These are phyloP conservation scores for Tinea trinotella DNA, from an alignment of 2,888 invertebrate species.

Conservation along the genomic window DNA sequence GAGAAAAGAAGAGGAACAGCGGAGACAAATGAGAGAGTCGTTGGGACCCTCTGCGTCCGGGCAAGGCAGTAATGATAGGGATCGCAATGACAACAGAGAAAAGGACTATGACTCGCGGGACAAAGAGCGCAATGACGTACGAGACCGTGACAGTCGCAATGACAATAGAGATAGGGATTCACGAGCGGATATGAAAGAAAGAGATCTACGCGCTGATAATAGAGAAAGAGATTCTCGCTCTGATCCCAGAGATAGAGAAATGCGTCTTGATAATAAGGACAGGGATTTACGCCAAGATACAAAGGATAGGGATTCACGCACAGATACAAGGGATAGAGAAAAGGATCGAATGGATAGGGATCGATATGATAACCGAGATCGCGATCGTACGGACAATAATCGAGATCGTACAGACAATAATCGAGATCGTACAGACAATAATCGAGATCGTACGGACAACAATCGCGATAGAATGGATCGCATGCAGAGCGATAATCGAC, in stretches of 20 bases:
- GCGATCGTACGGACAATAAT: slow-evolving; percentile 36
- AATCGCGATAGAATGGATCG: slow-evolving; percentile 33
- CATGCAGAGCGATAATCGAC: slow-evolving; percentile 33
- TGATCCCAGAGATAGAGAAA: slow-evolving; percentile 21
- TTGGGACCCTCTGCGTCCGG: slow-evolving; percentile 33
- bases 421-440: slow-evolving; percentile 31
- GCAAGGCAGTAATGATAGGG: slow-evolving; percentile 32
- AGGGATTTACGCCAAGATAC: slow-evolving; percentile 14
- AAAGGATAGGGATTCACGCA: slow-evolving; percentile 17
- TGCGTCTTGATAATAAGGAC: slow-evolving; percentile 21
- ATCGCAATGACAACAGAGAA: slow-evolving; percentile 34
- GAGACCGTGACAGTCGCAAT: slow-evolving; percentile 42
- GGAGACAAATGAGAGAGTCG: slow-evolving; percentile 69
- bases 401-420: slow-evolving; percentile 24
- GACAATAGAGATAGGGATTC: slow-evolving; percentile 37
- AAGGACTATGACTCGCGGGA: slow-evolving; percentile 27
- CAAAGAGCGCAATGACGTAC: slow-evolving; percentile 38
- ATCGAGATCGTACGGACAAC: slow-evolving; percentile 23
- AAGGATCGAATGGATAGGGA: neutral
- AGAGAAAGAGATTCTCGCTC: slow-evolving; percentile 23
- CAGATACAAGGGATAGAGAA: slow-evolving; percentile 25
- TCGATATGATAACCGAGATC: slow-evolving; percentile 31
- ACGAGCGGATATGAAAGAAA: slow-evolving; percentile 23
- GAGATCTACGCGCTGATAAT: slow-evolving; percentile 12
- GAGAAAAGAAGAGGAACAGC: slow-evolving; percentile 91